Conservation (phyloP, 2,888 invertebrate species). For the Trichogramma evanescens region DNA sequence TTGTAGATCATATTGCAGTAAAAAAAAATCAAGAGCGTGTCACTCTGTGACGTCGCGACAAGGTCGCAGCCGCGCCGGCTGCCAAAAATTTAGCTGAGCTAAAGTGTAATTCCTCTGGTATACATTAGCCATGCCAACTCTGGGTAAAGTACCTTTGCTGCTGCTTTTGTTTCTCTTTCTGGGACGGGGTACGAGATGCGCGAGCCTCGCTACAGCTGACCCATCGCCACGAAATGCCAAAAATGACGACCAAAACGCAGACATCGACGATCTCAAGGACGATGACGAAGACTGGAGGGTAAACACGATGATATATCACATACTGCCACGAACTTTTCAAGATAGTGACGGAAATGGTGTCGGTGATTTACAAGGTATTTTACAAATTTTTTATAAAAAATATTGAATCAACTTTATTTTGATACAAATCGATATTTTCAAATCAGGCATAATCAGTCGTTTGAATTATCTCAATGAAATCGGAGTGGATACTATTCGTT, state of each 20-base stretch:
- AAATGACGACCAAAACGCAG: neutral
- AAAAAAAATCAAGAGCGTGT: too few relatives aligned
- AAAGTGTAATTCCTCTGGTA: neutral
- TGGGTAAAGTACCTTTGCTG: neutral
- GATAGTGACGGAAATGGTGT: conserved; percentile 36
- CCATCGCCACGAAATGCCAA: neutral
- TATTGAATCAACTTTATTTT: neutral
- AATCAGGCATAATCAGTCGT: conserved; percentile 31
- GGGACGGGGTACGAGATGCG: neutral
- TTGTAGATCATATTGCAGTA: too few relatives aligned
- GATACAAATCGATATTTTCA: neutral
- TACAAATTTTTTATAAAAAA: neutral
- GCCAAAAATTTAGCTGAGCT: conserved; percentile 2
- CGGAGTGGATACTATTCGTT: conserved; percentile 32
- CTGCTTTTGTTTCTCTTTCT: conserved; percentile 3
- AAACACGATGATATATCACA: conserved; percentile 34
- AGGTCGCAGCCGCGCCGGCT: conserved; percentile 2
- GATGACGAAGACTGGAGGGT: conserved; percentile 32
- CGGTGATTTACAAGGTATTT: conserved; percentile 34
- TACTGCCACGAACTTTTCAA: conserved; percentile 35
- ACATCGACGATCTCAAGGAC: neutral
- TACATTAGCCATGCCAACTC: conserved; percentile 4
- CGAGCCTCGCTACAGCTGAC: neutral
- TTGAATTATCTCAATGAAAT: conserved; percentile 32
- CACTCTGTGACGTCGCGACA: neutral